Evolutionary conservation across 2,888 invertebrate species (phyloP), one percentile per base, ranked within the genome.

Genomic region (Lasioglossum figueresi): DNA sequence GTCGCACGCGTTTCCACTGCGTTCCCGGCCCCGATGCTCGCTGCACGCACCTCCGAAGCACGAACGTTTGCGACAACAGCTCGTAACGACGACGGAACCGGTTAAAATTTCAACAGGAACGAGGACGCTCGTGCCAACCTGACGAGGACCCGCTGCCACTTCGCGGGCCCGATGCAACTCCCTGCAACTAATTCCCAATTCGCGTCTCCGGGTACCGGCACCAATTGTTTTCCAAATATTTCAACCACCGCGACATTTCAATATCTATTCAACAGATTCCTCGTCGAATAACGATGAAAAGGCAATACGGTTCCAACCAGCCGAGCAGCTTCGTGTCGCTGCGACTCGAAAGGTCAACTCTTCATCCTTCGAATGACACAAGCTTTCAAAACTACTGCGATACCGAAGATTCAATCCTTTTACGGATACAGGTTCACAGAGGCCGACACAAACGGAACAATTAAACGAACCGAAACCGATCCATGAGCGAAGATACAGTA

Each of bases 1-100:
- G 92, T 92, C 92, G 93, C 93, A 92, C 93, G 93, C 92, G 93
- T 93, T 92, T 92, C 91, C 91, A 89, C 82, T 74, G 84, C 80
- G 88, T 83, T 85, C 83, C 82, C 88, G 83, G 59, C 59, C 10
- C 74, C 79, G 76, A 74, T 80, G 82, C 84, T 73, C 82, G 34
- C 78, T 86, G 82, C 88, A 88, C 88, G 88, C 88, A 88, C 88
- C 82, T 82, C 73, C 59, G 37, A 52, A 40, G 34, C 83, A 80
- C 83, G 86, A 85, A 82, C 77, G 73, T 70, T 48, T 56, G 71
- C 70, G 82, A 56, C 76, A 56, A 79, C 81, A 56, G 72, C 68
- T 80, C 77, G 72, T 52, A 59, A 72, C 70, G 70, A 68, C 72
- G 68, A 56, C 76, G 74, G 75, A 86, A 87, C 87, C 86, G 87